Conservation (phyloP, 2,888 invertebrate genomes). For the Clitarchus hookeri region DNA sequence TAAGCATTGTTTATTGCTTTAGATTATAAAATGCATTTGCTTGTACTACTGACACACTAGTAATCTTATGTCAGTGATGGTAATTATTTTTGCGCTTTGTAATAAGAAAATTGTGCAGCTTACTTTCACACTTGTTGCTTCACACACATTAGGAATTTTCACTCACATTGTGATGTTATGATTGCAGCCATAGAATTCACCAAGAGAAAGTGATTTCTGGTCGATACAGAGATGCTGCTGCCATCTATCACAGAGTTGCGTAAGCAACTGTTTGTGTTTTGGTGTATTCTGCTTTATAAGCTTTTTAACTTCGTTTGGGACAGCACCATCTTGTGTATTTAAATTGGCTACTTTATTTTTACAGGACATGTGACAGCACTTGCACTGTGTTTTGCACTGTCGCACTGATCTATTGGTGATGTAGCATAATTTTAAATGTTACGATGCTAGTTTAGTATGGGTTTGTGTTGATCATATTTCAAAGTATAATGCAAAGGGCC, state of each 20-base stretch:
- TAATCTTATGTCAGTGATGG: no score
- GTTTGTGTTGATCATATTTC: no score
- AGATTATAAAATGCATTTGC: no score
- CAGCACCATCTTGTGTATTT: slow-evolving; percentile 7
- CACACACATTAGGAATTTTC: background rate
- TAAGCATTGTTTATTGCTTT: no score
- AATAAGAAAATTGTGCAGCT: no score
- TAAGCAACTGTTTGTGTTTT: slow-evolving; percentile 14
- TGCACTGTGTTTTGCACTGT: background rate
- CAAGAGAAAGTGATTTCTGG: background rate
- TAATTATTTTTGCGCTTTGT: no score
- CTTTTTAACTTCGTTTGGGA: background rate
- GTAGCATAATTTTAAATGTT: background rate
- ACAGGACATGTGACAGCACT: background rate
- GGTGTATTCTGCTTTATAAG: background rate
- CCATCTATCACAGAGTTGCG: slow-evolving; percentile 14
- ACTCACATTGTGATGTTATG: background rate
- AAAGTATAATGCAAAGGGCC: no score
- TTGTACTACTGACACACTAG: no score
- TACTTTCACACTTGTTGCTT: no score
- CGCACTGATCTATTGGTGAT: background rate
- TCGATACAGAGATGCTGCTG: slow-evolving; percentile 8
- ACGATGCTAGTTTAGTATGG: background rate
- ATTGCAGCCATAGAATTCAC: background rate
- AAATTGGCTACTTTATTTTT: background rate